phyloP scores from a whole-genome alignment of 2,797 vertebrate species.

The Netta rufina region DNA sequence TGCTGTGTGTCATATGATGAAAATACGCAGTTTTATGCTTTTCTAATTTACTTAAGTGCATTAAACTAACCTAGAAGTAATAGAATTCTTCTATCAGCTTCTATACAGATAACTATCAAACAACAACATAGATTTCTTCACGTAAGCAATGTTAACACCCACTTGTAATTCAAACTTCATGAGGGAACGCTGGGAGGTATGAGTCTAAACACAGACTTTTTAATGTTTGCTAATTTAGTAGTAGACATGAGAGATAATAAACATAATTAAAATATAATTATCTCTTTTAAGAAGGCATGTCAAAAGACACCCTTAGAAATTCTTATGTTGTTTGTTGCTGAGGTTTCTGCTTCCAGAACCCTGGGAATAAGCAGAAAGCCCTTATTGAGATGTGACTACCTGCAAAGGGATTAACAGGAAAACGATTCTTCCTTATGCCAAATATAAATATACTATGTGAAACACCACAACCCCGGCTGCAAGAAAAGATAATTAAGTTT shows the following conservation, averaged over 20 bases:
- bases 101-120: background rate
- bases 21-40: background rate
- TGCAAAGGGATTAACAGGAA: background rate
- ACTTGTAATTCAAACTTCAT: background rate
- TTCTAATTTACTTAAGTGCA: background rate
- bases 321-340: background rate
- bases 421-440: background rate
- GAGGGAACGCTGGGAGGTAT: background rate
- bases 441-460: background rate
- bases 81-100: background rate
- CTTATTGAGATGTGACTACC: background rate
- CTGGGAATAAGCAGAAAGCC: background rate
- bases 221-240: background rate
- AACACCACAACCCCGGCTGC: background rate
- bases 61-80: background rate
- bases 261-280: no score
- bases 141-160: background rate
- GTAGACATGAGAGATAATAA: background rate
- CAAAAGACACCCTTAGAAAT: background rate
- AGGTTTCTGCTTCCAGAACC: background rate
- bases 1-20: fast-evolving
- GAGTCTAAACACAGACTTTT: background rate
- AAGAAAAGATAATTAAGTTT: background rate
- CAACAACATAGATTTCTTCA: background rate
- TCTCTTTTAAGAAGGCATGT: background rate